These are phyloP conservation scores for Coelogynopora nodosa DNA, from an alignment of 2,888 invertebrate species.

Conservation along the genomic window DNA sequence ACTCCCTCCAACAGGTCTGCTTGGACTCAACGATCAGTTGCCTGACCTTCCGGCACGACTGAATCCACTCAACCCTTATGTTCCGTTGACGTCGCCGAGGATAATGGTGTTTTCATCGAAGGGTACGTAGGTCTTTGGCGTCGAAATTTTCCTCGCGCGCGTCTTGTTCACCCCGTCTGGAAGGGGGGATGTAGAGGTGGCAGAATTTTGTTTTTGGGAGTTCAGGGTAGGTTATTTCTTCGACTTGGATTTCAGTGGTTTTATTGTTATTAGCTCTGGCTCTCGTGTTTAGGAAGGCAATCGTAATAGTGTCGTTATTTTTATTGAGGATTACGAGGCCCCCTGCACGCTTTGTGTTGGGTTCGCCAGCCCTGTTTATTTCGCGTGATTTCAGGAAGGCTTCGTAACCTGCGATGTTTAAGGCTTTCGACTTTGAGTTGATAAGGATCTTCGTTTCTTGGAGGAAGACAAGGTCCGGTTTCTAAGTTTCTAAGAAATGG, in stretches of 20 bases:
- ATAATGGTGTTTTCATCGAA: not conserved
- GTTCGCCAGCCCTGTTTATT: not conserved
- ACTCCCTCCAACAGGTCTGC: too few relatives aligned
- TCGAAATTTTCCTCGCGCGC: not conserved
- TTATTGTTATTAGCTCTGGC: not conserved
- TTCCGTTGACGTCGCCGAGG: not conserved
- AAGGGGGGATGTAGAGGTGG: not conserved
- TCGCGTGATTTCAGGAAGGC: constrained; percentile 6
- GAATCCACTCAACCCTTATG: too few relatives aligned
- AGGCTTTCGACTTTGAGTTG: not conserved
- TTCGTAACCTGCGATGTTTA: not conserved
- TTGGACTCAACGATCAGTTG: too few relatives aligned
- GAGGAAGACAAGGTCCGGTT: not conserved
- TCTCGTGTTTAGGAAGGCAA: not conserved
- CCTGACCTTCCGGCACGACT: too few relatives aligned
- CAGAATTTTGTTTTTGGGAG: not conserved
- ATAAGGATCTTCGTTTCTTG: not conserved
- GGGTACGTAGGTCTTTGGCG: not conserved
- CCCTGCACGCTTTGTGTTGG: not conserved
- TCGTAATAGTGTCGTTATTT: not conserved
- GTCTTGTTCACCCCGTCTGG: not conserved
- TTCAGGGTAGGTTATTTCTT: not conserved
- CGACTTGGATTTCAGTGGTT: not conserved
- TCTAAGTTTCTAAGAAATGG: not conserved
- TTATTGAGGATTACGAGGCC: not conserved